Evolutionary conservation across 2,888 invertebrate species (phyloP).

Genomic region (Magallana nippona): DNA sequence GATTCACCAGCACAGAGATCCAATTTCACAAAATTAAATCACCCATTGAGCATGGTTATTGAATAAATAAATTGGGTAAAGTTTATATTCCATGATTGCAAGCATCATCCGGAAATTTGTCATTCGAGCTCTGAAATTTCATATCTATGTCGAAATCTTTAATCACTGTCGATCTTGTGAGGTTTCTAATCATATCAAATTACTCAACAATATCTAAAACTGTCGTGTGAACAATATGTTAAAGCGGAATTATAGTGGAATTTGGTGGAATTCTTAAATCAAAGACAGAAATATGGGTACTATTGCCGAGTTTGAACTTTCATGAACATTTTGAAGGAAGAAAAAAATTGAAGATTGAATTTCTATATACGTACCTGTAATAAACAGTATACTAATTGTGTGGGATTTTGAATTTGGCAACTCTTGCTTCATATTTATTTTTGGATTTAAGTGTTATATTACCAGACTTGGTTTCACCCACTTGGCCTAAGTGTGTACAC

Average conservation of each 20-base stretch:
- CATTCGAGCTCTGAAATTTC: conserved; percentile 17
- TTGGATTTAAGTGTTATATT: too few relatives aligned
- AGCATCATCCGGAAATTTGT: conserved; percentile 24
- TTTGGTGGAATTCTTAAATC: too few relatives aligned
- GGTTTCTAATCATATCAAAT: conserved; percentile 24
- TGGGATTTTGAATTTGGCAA: too few relatives aligned
- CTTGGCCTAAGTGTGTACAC: too few relatives aligned
- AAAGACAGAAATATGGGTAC: too few relatives aligned
- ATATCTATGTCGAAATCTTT: conserved; percentile 21
- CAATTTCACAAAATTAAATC: conserved; percentile 33
- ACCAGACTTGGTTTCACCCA: too few relatives aligned
- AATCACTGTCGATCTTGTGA: conserved; percentile 20
- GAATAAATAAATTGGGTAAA: conserved; percentile 32
- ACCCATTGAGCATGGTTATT: conserved; percentile 27
- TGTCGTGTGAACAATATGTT: conserved; percentile 1
- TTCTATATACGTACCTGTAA: too few relatives aligned
- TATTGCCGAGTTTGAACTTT: too few relatives aligned
- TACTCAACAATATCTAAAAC: conserved; percentile 11
- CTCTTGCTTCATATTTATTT: too few relatives aligned
- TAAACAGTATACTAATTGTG: too few relatives aligned
- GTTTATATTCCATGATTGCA: conserved; percentile 30
- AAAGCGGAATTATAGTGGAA: neutral
- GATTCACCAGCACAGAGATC: neutral
- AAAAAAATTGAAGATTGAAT: too few relatives aligned
- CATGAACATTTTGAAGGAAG: too few relatives aligned